Conservation (phyloP, 2,113 vertebrate genomes). For the Thalassarche chlororhynchos region DNA sequence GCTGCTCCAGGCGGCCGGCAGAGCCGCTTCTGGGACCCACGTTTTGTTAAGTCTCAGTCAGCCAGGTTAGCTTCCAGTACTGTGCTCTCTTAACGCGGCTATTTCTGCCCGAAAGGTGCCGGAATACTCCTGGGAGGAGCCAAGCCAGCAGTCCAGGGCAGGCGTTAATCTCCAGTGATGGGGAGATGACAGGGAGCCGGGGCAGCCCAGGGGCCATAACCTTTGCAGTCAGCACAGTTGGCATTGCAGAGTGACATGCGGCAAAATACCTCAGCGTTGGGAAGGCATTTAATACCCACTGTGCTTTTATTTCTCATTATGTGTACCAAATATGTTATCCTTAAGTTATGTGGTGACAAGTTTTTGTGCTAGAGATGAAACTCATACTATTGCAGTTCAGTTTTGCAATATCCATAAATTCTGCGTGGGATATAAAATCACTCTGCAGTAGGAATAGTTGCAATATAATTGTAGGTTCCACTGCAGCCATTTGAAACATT, state of each 20-base stretch:
- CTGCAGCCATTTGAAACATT: background rate
- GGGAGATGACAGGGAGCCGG: background rate
- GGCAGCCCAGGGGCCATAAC: background rate
- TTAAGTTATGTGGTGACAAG: background rate
- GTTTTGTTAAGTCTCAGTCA: background rate
- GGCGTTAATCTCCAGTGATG: background rate
- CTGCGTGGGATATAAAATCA: background rate
- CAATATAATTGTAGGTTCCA: background rate
- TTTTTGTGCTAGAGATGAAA: background rate
- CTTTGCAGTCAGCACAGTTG: background rate
- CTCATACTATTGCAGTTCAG: background rate
- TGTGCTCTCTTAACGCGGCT: fast-evolving
- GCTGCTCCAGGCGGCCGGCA: fast-evolving
- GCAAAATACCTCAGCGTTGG: background rate
- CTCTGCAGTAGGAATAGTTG: background rate
- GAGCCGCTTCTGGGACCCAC: background rate
- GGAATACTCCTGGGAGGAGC: background rate
- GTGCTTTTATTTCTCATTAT: background rate
- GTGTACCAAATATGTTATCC: background rate
- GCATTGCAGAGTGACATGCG: fast-evolving
- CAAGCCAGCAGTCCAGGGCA: background rate
- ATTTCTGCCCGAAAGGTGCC: background rate
- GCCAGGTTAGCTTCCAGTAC: background rate
- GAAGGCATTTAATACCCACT: background rate
- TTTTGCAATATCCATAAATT: background rate